Evolutionary conservation across 2,888 invertebrate species (phyloP).

Genomic region (Pantelozetes paolii): DNA sequence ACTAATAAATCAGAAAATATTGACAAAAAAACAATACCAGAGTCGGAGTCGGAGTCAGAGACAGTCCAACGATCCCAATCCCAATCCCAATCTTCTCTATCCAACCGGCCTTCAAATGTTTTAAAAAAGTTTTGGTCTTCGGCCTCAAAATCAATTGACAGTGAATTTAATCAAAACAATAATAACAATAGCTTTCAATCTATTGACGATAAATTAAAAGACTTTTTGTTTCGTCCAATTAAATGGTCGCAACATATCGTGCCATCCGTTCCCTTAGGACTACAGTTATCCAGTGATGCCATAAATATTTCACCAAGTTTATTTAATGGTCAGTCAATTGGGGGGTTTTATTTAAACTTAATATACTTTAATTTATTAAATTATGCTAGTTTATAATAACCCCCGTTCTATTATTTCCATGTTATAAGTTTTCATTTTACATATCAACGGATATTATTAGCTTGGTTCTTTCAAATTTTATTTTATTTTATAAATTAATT

Average conservation of each 20-base stretch:
- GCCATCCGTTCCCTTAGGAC: conserved; percentile 19
- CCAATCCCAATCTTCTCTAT: too few species aligned
- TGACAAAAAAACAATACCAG: neutral
- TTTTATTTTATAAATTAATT: too few species aligned
- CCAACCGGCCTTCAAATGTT: conserved; percentile 11
- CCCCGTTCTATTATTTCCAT: too few species aligned
- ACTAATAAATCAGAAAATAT: neutral
- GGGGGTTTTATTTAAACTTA: neutral
- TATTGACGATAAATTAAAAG: conserved; percentile 1
- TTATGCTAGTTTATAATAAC: too few species aligned
- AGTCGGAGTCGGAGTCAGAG: neutral
- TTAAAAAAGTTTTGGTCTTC: conserved; percentile 18
- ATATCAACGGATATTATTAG: too few species aligned
- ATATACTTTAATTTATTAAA: too few species aligned
- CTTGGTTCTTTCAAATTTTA: too few species aligned
- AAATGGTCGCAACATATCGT: conserved; percentile 29
- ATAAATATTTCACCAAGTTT: conserved; percentile 2
- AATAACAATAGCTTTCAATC: neutral
- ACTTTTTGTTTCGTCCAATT: conserved; percentile 5
- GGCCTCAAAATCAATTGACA: neutral
- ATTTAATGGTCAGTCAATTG: neutral
- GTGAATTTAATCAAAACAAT: neutral
- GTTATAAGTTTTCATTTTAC: too few species aligned
- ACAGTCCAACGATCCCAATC: too few species aligned
- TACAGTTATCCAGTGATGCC: conserved; percentile 21